Percentiles rank a stretch among this genome's conserved stretches.
phyloP scores from a whole-genome alignment of 1,140 invertebrate genomes.

The Saxidomus purpurata region DNA sequence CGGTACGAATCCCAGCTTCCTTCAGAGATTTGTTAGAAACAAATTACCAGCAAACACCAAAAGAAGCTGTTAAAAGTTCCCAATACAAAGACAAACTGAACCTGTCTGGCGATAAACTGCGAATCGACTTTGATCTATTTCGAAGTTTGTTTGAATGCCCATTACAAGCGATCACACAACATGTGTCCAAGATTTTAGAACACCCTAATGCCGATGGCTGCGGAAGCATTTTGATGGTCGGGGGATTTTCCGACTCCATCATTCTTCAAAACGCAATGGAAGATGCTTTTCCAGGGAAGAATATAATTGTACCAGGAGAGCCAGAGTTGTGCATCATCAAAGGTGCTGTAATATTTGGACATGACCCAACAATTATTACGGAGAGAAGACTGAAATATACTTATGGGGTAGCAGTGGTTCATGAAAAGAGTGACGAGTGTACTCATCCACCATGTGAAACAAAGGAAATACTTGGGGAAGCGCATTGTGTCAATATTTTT shows the following conservation, averaged over 20 bases:
- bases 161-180: background rate
- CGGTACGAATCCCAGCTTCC: background rate
- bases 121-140: background rate
- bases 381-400: background rate
- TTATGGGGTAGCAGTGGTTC: background rate
- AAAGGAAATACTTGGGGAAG: background rate
- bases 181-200: background rate
- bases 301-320: background rate
- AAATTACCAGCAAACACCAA: background rate
- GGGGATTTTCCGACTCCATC: constrained; percentile 21
- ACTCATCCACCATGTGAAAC: background rate
- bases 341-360: too few species aligned
- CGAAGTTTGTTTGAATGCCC: background rate
- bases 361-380: background rate
- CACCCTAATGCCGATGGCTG: background rate
- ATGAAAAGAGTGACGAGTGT: background rate
- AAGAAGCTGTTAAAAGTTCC: background rate
- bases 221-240: background rate
- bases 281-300: background rate
- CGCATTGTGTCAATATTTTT: background rate
- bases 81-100: background rate
- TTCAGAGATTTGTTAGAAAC: background rate
- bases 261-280: background rate
- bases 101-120: background rate
- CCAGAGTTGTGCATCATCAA: too few species aligned